phyloP scores from a whole-genome alignment of 2,113 vertebrate genomes.

The Calypte anna region DNA sequence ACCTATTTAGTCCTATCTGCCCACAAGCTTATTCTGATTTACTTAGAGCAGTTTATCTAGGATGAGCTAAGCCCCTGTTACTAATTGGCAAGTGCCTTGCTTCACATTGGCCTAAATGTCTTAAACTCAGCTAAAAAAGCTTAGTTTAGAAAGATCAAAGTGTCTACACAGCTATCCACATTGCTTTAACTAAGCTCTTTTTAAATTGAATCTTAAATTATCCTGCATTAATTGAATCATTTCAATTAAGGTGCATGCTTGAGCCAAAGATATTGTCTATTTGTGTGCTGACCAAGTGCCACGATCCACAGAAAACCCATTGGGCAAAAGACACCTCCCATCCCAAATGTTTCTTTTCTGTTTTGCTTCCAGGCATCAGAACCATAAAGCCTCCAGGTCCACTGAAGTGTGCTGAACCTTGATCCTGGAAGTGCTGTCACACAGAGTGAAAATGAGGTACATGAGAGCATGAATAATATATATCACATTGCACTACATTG shows the following conservation, averaged over 20 bases:
- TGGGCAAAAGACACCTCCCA: constrained; percentile 2
- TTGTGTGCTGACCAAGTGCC: not conserved
- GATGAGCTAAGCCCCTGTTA: constrained; percentile 57
- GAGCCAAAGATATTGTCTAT: not conserved
- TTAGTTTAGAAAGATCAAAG: constrained; percentile 45
- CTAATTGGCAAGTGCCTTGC: constrained; percentile 57
- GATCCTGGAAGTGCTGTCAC: constrained; percentile 66
- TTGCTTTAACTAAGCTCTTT: constrained; percentile 47
- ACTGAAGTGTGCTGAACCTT: constrained; percentile 65
- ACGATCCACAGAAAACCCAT: not conserved
- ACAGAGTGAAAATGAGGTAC: constrained; percentile 63
- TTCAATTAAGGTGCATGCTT: constrained; percentile 45
- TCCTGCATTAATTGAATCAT: constrained; percentile 38
- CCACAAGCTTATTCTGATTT: constrained; percentile 64
- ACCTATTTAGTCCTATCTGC: constrained; percentile 67
- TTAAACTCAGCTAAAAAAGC: constrained; percentile 62
- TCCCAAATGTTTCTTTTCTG: constrained; percentile 22
- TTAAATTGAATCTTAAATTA: constrained; percentile 47
- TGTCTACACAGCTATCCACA: constrained; percentile 27
- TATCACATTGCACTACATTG: constrained; percentile 59
- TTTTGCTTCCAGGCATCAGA: constrained; percentile 51
- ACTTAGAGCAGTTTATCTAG: constrained; percentile 63
- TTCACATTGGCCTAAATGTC: constrained; percentile 59
- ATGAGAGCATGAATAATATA: constrained; percentile 65
- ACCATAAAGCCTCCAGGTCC: constrained; percentile 56